A percentile compares a stretch with the other conserved stretches of the same genome.
phyloP scores from a whole-genome alignment of 1,140 invertebrate genomes.

The Drosophila melanica region DNA sequence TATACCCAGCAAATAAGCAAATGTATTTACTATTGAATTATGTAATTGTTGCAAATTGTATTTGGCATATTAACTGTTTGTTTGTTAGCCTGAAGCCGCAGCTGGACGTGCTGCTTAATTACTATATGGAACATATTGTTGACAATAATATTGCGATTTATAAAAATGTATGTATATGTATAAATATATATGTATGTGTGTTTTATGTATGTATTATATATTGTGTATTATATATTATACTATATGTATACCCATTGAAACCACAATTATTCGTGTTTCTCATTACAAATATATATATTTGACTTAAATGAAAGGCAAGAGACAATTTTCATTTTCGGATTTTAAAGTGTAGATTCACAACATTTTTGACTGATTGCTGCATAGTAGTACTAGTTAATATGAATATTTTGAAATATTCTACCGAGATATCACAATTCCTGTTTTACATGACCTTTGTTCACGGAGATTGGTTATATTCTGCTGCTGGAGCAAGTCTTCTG shows the following conservation, averaged over 20 bases:
- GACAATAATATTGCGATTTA: slow-evolving; percentile 82
- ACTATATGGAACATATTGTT: slow-evolving; percentile 77
- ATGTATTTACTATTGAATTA: slow-evolving; percentile 55
- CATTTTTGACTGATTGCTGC: slow-evolving; percentile 3
- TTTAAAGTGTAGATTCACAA: neutral
- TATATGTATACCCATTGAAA: slow-evolving; percentile 62
- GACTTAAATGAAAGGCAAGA: slow-evolving; percentile 30
- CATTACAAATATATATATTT: slow-evolving; percentile 26
- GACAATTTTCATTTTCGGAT: neutral
- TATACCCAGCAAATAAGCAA: slow-evolving; percentile 10
- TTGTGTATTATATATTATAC: slow-evolving; percentile 38
- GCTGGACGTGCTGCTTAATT: slow-evolving; percentile 45
- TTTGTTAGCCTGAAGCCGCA: slow-evolving; percentile 57
- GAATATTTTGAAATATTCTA: too few species aligned
- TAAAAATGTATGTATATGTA: slow-evolving; percentile 63
- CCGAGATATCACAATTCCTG: neutral
- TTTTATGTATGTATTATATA: slow-evolving; percentile 34
- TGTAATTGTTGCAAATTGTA: slow-evolving; percentile 68
- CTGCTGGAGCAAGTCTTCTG: slow-evolving; percentile 43
- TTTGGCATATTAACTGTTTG: slow-evolving; percentile 23
- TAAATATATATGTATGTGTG: slow-evolving; percentile 48
- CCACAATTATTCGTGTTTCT: slow-evolving; percentile 45
- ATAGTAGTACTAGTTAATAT: neutral
- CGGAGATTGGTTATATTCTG: slow-evolving; percentile 44
- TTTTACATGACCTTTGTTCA: neutral